Conservation (phyloP, 2,113 vertebrate species). For the Malaclemys terrapin region DNA sequence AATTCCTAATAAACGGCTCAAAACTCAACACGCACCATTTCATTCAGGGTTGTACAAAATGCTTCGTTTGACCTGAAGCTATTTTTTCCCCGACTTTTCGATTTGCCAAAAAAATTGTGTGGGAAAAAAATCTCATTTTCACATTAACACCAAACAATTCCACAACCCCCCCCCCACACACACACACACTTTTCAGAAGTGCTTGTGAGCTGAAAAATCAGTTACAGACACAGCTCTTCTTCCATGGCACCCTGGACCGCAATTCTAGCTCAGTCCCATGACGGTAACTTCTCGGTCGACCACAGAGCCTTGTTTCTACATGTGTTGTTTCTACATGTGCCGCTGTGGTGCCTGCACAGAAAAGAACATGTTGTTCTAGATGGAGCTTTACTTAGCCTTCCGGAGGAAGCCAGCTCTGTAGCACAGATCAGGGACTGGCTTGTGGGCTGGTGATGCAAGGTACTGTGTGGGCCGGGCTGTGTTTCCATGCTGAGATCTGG, state of each 20-base stretch:
- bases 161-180: rapidly evolving
- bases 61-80: neutral
- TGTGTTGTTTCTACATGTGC: neutral
- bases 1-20: neutral
- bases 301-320: neutral
- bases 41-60: neutral
- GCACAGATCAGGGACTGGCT: neutral
- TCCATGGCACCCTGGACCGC: neutral
- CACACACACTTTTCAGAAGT: neutral
- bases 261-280: neutral
- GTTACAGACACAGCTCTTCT: neutral
- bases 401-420: neutral
- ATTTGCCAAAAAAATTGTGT: neutral
- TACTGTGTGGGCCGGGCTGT: neutral
- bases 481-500: neutral
- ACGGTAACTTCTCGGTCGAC: neutral
- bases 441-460: neutral
- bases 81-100: neutral
- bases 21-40: neutral
- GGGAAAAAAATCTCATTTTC: neutral
- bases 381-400: neutral
- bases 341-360: neutral
- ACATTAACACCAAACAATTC: neutral
- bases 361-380: neutral
- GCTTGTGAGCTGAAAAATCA: neutral